Evolutionary conservation across 2,113 vertebrate genomes (phyloP), one percentile per base, ranked within the genome.

Genomic region (Muscicapa adusta): DNA sequence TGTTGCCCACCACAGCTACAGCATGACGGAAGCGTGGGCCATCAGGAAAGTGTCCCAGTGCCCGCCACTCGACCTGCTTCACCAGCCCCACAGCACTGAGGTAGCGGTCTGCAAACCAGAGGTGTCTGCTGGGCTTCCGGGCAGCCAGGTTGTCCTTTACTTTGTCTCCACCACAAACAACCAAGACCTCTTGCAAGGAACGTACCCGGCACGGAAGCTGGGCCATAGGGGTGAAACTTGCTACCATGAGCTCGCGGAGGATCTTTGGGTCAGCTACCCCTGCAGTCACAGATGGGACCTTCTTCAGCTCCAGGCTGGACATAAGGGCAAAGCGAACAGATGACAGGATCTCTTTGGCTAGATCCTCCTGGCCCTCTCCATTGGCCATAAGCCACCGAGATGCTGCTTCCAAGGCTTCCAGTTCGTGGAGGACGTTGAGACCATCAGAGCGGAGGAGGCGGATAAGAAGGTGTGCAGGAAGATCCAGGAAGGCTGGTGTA

Each of bases 311-410:
- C 48, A 96, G 90, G 78, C 98, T 98, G 5, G 98, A 99, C 99
- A 99, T 99, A 58, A 99, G 98, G 15, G 98, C 97, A 56, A 99
- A 99, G 33, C 99, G 98, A 36, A 99, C 98, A 4, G 97, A 98
- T 2, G 66, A 96, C 97, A 99, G 97, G 15, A 99, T 85, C 26
- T 97, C 74, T 48, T 96, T 97, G 23, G 98, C 98, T 7, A 97
- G 91, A 8, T 95, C 67, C 47, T 98, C 73, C 66, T 98, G 96
- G 50, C 96, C 97, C 10, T 92, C 72, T 1, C 97, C 97, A 47
- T 99, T 98, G 26, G 97, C 98, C 38, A 91, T 94, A 17, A 99
- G 90, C 99, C 99, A 99, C 24, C 95, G 93, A 33, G 98, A 96
- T 2, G 98, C 98, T 4, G 98, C 98, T 89, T 97, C 96, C 88